Evolutionary conservation across 2,888 invertebrate species (phyloP).

Genomic region (Xanthostigma xanthostigma): DNA sequence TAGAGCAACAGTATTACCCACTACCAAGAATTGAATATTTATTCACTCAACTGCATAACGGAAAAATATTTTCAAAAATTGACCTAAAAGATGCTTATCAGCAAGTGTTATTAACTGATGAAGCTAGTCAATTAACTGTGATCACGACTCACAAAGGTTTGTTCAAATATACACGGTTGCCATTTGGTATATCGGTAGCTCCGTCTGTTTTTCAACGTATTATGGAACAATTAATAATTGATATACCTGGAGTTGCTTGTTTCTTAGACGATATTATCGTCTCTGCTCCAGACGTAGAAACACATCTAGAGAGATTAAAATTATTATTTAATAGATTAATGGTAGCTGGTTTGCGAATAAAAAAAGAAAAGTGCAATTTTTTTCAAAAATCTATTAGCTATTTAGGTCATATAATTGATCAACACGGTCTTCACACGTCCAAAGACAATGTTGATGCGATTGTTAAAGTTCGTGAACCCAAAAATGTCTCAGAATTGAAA

Average conservation of each 20-base stretch:
- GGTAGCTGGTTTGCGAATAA: slow-evolving; percentile 12
- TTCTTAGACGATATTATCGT: slow-evolving; percentile 14
- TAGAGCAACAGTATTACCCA: slow-evolving; percentile 8
- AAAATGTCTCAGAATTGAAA: not conserved
- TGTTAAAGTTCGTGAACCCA: not conserved
- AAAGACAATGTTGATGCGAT: slow-evolving; percentile 12
- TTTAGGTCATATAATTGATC: slow-evolving; percentile 12
- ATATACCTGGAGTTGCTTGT: slow-evolving; percentile 12
- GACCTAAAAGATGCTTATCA: slow-evolving; percentile 17
- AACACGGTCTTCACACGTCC: slow-evolving; percentile 13
- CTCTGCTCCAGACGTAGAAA: slow-evolving; percentile 10
- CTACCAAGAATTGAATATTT: slow-evolving; percentile 10
- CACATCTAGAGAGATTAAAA: slow-evolving; percentile 6
- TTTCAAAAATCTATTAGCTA: slow-evolving; percentile 11
- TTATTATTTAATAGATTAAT: slow-evolving; percentile 9
- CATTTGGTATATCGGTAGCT: slow-evolving; percentile 18
- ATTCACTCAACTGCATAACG: slow-evolving; percentile 10
- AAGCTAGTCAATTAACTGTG: slow-evolving; percentile 14
- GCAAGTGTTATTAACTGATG: slow-evolving; percentile 13
- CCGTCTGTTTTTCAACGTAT: slow-evolving; percentile 19
- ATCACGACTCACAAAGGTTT: slow-evolving; percentile 18
- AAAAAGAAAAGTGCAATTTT: slow-evolving; percentile 15
- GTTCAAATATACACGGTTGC: slow-evolving; percentile 15
- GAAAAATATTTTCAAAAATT: slow-evolving; percentile 15
- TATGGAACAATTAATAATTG: slow-evolving; percentile 18